A percentile compares a stretch with the other conserved stretches of the same genome.
These are phyloP conservation scores for Bergia sp. DNA, from an alignment of 92 coral and sea anemone genomes.

Conservation along the genomic window DNA sequence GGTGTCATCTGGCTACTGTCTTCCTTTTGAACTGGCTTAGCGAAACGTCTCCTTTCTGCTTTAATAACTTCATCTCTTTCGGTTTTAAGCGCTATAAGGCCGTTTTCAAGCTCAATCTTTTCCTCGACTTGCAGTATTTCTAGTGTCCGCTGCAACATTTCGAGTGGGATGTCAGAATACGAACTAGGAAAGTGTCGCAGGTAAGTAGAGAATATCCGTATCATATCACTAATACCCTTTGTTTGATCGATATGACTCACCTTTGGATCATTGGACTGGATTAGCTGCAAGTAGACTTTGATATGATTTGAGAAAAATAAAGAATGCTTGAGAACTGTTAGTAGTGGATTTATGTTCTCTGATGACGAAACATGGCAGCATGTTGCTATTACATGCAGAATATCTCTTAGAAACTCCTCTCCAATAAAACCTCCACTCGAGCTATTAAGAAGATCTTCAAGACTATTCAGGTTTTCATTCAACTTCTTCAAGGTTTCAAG, in stretches of 20 bases:
- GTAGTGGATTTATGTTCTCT: constrained; percentile 14
- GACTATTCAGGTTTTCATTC: not conserved
- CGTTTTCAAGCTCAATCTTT: not conserved
- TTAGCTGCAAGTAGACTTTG: constrained; percentile 3
- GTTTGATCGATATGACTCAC: not conserved
- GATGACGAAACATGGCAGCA: constrained; percentile 6
- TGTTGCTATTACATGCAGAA: constrained; percentile 11
- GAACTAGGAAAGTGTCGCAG: too few species aligned
- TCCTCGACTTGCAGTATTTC: not conserved
- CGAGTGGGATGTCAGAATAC: not conserved
- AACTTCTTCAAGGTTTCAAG: not conserved
- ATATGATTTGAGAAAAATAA: constrained; percentile 17
- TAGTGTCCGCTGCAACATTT: not conserved
- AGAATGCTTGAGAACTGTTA: constrained; percentile 10
- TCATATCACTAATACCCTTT: not conserved
- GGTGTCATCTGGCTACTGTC: too few species aligned
- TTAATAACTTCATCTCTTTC: constrained; percentile 8
- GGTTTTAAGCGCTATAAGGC: not conserved
- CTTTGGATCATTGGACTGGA: constrained; percentile 11
- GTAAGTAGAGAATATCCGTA: not conserved
- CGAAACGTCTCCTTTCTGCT: not conserved
- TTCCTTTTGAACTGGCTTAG: not conserved
- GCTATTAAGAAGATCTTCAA: not conserved
- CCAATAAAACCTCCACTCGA: not conserved
- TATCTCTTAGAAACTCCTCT: not conserved